Evolutionary conservation across 35 echinoderm and acorn worm species (phyloP).

Genomic region (Holothuria glaberrima): DNA sequence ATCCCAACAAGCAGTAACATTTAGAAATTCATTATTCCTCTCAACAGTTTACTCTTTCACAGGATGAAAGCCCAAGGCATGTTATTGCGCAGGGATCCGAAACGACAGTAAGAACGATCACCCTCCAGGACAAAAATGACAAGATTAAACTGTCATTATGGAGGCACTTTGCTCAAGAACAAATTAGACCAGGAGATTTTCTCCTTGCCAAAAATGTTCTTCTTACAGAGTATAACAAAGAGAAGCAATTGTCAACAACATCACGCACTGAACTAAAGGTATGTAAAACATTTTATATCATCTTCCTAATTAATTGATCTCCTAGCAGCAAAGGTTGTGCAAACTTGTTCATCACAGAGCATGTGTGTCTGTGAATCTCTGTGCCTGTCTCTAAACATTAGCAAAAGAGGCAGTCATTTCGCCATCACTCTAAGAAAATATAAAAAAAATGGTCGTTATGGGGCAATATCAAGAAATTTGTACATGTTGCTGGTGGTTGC

Average conservation of each 20-base stretch:
- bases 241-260: background rate
- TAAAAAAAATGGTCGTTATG: background rate
- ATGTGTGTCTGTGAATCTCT: background rate
- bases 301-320: no score
- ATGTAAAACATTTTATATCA: background rate
- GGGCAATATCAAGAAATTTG: background rate
- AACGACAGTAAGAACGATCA: background rate
- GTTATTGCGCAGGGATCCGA: background rate
- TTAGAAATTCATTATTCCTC: no score
- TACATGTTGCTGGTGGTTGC: background rate
- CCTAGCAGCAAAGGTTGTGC: no score
- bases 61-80: background rate
- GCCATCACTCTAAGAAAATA: background rate
- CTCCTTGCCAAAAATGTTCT: background rate
- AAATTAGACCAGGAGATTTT: constrained; percentile 2
- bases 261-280: background rate
- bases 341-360: no score
- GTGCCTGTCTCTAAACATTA: background rate
- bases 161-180: background rate
- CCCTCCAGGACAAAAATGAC: background rate
- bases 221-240: background rate
- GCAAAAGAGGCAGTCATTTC: background rate
- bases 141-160: background rate
- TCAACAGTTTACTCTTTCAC: background rate
- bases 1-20: no score